These are phyloP conservation scores for Ashinkailepas kermadecensis DNA, from an alignment of 2,888 invertebrate species.

Conservation along the genomic window DNA sequence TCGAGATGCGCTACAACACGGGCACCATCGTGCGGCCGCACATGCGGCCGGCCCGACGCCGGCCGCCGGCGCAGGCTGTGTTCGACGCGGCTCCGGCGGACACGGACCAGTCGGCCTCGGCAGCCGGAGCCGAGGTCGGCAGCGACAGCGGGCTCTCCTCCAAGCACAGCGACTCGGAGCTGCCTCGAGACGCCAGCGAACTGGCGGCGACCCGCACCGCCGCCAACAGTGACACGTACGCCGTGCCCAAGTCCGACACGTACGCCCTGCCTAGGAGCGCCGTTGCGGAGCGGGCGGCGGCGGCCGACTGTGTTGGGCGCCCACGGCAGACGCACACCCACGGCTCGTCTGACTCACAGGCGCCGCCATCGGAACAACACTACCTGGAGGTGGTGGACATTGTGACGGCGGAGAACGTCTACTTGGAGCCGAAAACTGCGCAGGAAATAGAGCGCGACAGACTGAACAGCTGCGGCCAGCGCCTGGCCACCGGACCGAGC, in stretches of 20 bases:
- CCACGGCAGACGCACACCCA: too few relatives aligned
- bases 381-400: too few relatives aligned
- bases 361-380: too few relatives aligned
- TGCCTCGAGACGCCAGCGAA: too few relatives aligned
- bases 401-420: not conserved
- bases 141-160: constrained; percentile 14
- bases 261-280: not conserved
- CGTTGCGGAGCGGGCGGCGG: not conserved
- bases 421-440: not conserved
- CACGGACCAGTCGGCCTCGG: not conserved
- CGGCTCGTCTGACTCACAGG: too few relatives aligned
- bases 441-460: not conserved
- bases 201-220: not conserved
- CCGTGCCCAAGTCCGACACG: not conserved
- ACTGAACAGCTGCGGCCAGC: not conserved
- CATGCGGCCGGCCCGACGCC: not conserved
- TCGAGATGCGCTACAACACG: constrained; percentile 11
- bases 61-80: not conserved
- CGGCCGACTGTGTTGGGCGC: not conserved
- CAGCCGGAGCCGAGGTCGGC: not conserved
- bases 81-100: not conserved
- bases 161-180: not conserved
- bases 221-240: not conserved
- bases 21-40: constrained; percentile 11
- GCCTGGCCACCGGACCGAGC: too few relatives aligned